Evolutionary conservation across 2,797 vertebrate genomes (phyloP).

Genomic region (Denticeps clupeoides): DNA sequence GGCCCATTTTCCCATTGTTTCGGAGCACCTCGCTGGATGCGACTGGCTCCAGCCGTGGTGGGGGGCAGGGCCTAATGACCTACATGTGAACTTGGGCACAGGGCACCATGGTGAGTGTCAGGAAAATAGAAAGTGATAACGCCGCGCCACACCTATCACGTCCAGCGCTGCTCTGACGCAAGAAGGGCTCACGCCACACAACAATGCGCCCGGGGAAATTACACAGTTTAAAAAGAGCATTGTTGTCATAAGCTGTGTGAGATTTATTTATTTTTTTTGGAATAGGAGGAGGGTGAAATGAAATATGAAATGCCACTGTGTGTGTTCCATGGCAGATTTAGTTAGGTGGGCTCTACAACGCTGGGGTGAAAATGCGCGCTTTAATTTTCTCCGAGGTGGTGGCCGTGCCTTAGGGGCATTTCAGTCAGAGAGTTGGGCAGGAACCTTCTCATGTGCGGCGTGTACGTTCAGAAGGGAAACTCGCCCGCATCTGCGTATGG

Average conservation of each 20-base stretch:
- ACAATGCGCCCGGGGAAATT: no score
- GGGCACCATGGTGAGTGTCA: slow-evolving; percentile 25
- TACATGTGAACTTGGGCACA: slow-evolving; percentile 44
- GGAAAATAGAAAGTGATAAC: no score
- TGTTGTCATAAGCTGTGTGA: slow-evolving; percentile 19
- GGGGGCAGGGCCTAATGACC: slow-evolving; percentile 42
- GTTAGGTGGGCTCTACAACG: slow-evolving; percentile 7
- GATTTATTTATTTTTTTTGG: no score
- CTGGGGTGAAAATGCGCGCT: slow-evolving; percentile 38
- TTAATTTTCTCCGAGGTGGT: slow-evolving; percentile 54
- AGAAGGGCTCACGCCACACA: slow-evolving; percentile 11
- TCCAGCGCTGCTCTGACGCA: slow-evolving; percentile 18
- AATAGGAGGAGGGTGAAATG: no score
- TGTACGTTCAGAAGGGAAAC: slow-evolving; percentile 38
- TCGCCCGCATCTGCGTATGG: slow-evolving; percentile 71
- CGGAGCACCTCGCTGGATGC: slow-evolving; percentile 52
- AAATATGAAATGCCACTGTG: not conserved
- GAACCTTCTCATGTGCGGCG: slow-evolving; percentile 60
- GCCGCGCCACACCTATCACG: slow-evolving; percentile 9
- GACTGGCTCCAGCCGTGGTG: slow-evolving; percentile 27
- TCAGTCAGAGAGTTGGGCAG: slow-evolving; percentile 43
- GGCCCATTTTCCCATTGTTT: slow-evolving; percentile 57
- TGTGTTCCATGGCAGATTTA: not conserved
- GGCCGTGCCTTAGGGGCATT: slow-evolving; percentile 45
- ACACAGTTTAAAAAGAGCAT: no score